Evolutionary conservation across 2,888 invertebrate species (phyloP).

Genomic region (Drosophila kokeensis): DNA sequence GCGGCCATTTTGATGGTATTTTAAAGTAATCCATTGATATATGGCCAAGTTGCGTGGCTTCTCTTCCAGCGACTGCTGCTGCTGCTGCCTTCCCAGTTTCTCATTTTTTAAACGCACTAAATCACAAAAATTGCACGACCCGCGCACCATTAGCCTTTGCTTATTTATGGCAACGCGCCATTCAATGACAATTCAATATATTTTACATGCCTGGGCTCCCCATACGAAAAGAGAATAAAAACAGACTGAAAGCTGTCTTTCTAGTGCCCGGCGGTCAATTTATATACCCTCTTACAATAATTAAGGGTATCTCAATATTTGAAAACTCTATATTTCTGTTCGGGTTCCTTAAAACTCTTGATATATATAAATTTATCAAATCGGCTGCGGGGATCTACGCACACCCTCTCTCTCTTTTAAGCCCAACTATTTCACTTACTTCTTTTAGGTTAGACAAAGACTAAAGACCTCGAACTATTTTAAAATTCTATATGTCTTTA

Average conservation of each 20-base stretch:
- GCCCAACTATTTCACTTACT: not conserved
- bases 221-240: not conserved
- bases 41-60: constrained; percentile 46
- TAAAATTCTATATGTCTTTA: no score
- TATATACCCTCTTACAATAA: not conserved
- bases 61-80: not conserved
- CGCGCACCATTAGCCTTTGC: constrained; percentile 71
- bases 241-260: constrained; percentile 28
- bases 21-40: constrained; percentile 78
- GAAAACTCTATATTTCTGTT: not conserved
- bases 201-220: constrained; percentile 46
- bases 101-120: constrained; percentile 60
- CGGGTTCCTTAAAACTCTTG: not conserved
- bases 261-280: constrained; percentile 53
- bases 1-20: constrained; percentile 43
- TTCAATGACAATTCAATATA: constrained; percentile 79
- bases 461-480: fast-evolving
- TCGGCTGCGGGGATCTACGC: fast-evolving
- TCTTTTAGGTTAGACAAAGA: not conserved
- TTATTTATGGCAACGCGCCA: constrained; percentile 73
- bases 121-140: constrained; percentile 74
- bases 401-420: not conserved
- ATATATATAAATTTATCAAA: not conserved
- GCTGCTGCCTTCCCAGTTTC: constrained; percentile 14
- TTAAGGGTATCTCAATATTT: not conserved